Base-by-base conservation (phyloP, 2,113 vertebrate species). In the Amia ocellicauda region DNA sequence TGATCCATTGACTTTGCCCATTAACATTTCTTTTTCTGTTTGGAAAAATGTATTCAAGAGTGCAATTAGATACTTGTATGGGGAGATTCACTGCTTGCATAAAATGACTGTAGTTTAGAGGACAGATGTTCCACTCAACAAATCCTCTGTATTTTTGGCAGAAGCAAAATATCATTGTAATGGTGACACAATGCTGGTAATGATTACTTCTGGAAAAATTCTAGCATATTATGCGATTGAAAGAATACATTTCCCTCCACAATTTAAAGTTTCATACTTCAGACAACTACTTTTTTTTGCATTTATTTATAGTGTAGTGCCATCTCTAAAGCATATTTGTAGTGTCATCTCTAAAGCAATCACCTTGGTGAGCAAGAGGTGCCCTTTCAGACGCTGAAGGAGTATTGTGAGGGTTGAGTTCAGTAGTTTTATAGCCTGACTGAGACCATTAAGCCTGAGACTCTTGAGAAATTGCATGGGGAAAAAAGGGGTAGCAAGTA, bases 101-200 rank as follows among this genome's bases (percentile, higher is more conserved):
- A 47, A 47, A 47, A 47, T 47, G 9, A 47, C 2, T 14, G 3
- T 1, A 47, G 43, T 58, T 58, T 40, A 10, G 11, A 64, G 62
- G 51, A 60, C 62, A n/a, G 28, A 49, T 10, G 47, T 36, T 62
- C 27, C 61, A 51, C 62, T 63, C 27, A 26, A 41, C 14, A 13
- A 19, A 36, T 58, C 53, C 41, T 28, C 16, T 7, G 2, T 66
- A 31, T 45, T 42, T 69, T 43, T 61, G 41, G 20, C 63, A 50
- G 16, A 31, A 50, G 59, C 66, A 41, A 19, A 19, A 43, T 58
- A 29, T 45, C 23, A 62, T 52, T 56, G 43, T 53, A 17, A 9
- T 55, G 64, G 45, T 45, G 52, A 62, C 43, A 40, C 54, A 47
- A 54, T 54, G 43, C 50, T 63, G 58, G 57, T 11, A 41, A 58